Base-by-base conservation (phyloP, 2,797 vertebrate species). In the Eulemur rubriventer region DNA sequence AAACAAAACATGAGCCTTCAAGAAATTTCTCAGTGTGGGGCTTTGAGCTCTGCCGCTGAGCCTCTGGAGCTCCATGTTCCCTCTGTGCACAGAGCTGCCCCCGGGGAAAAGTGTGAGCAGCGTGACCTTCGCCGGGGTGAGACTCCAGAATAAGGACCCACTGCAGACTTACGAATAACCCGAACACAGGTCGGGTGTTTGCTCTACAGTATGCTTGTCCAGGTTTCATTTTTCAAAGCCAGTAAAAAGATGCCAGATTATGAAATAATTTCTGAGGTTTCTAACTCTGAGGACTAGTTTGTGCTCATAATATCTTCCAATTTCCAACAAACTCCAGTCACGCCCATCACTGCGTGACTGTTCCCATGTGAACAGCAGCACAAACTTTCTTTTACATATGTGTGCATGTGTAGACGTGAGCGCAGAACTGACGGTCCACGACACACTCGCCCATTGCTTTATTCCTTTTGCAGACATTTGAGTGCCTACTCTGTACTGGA, bases 181-280 rank as follows among this genome's bases (percentile, higher is more conserved):
- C 20, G 13, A 50, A 3, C 17, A 22, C 24, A 50, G 24, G 52
- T 41, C 24, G 52, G 6, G 6, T 33, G 11, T 55, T 59, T 96
- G 41, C 24, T 61, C 30, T 70, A 72, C 17, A 13, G 33, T 7
- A 20, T 63, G 13, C 24, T 48, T 55, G 18, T 73, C 3, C 18
- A 75, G 48, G 18, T 69, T 81, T 65, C 17, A 65, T 43, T 91
- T 93, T 76, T 82, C 63, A 82, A 81, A 89, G 9, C 3, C 61
- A 12, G 5, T 8, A n/a, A 73, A 86, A 79, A n/a, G 24, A 65
- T 46, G 26, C 52, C 87, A 85, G 73, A 22, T 67, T 33, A 57
- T 41, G 59, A 81, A 50, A 46, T 79, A 43, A 35, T 61, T 78
- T 73, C 63, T 78, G 20, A 35, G 52, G 73, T 86, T 65, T 92